phyloP scores from a whole-genome alignment of 1,140 invertebrate genomes.

The Achatina immaculata region DNA sequence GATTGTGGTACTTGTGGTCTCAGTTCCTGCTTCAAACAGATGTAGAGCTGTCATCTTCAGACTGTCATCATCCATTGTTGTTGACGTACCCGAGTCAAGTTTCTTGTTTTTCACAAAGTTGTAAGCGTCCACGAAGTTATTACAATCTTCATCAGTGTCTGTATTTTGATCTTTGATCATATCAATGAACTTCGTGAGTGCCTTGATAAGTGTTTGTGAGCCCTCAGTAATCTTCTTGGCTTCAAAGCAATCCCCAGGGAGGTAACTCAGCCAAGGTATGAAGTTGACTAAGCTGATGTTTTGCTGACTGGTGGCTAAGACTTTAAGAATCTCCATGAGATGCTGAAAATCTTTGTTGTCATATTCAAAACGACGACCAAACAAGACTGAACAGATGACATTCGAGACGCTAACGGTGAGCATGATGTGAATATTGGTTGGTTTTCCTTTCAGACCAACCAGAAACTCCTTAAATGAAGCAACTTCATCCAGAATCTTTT shows the following conservation, averaged over 20 bases:
- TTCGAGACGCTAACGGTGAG: constrained; percentile 43
- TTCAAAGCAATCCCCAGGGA: no score
- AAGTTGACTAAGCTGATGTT: no score
- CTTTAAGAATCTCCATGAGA: no score
- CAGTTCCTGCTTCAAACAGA: constrained; percentile 83
- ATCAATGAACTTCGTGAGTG: neutral
- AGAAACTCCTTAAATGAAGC: constrained; percentile 27
- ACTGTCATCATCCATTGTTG: constrained; percentile 27
- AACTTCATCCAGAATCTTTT: constrained; percentile 73
- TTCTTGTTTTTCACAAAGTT: constrained; percentile 32
- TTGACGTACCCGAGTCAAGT: constrained; percentile 1
- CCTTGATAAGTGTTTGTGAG: constrained; percentile 17
- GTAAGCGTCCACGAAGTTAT: constrained; percentile 50
- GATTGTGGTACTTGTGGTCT: constrained; percentile 87
- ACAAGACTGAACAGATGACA: constrained; percentile 48
- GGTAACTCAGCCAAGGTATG: no score
- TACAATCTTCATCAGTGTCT: constrained; percentile 23
- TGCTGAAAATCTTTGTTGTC: no score
- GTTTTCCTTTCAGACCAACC: constrained; percentile 22
- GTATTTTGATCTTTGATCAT: constrained; percentile 1
- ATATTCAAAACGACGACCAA: constrained; percentile 29
- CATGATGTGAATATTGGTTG: constrained; percentile 33
- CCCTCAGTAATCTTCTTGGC: constrained; percentile 13
- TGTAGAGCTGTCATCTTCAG: constrained; percentile 31
- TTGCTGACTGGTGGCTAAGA: no score